Percentiles rank a stretch among this genome's conserved stretches.
phyloP scores from a whole-genome alignment of 2,113 vertebrate genomes.

The Chunga burmeisteri region DNA sequence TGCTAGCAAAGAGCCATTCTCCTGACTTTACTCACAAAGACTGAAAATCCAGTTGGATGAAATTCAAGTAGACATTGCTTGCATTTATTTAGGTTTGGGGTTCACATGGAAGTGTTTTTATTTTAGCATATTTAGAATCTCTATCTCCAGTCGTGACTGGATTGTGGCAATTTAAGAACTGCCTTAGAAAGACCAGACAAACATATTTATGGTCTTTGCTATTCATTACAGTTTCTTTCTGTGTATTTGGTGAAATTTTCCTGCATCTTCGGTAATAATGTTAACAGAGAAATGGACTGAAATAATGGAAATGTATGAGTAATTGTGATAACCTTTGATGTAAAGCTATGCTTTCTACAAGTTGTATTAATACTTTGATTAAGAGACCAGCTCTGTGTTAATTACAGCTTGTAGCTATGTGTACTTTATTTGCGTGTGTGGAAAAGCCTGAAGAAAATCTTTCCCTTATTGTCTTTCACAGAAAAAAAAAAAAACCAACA shows the following conservation, averaged over 20 bases:
- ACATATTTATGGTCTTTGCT: not conserved
- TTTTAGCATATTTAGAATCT: not conserved
- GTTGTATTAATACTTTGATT: not conserved
- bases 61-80: not conserved
- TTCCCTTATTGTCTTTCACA: not conserved
- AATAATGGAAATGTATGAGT: not conserved
- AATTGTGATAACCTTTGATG: not conserved
- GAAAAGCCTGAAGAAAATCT: not conserved
- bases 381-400: not conserved
- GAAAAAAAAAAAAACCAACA: not conserved
- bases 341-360: not conserved
- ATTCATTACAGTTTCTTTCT: not conserved
- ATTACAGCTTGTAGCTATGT: not conserved
- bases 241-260: not conserved
- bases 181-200: not conserved
- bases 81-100: not conserved
- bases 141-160: not conserved
- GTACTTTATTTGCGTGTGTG: not conserved
- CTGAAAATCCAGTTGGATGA: not conserved
- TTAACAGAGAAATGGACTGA: not conserved
- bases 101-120: not conserved
- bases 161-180: not conserved
- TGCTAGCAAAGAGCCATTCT: not conserved
- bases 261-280: rapidly evolving
- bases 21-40: not conserved